Conservation (phyloP, 2,888 invertebrate species). For the Axea sp. region DNA sequence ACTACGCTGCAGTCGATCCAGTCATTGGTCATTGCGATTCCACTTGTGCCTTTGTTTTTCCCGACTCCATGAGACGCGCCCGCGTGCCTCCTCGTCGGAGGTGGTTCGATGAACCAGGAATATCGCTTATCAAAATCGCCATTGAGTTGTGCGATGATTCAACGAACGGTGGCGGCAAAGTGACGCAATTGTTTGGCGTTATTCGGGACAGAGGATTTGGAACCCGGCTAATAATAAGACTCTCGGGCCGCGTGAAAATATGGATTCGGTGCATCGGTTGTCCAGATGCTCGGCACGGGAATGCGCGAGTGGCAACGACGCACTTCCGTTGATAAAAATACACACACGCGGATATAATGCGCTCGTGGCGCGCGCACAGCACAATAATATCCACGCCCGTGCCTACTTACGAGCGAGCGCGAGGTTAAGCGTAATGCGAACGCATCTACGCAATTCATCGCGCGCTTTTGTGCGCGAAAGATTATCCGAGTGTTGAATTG, state of each 20-base stretch:
- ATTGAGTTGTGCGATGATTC: constrained; percentile 8
- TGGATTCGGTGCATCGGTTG: constrained; percentile 62
- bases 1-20: too few species aligned
- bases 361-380: constrained; percentile 71
- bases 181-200: constrained; percentile 17
- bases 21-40: too few species aligned
- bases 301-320: constrained; percentile 77
- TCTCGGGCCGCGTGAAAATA: constrained; percentile 28
- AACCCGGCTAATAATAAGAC: constrained; percentile 29
- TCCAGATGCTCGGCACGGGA: constrained; percentile 71
- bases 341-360: constrained; percentile 71
- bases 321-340: constrained; percentile 79
- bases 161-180: background rate
- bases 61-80: too few species aligned
- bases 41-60: too few species aligned
- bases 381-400: constrained; percentile 67
- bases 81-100: too few species aligned
- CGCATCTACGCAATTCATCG: constrained; percentile 63
- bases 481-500: constrained; percentile 48
- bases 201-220: constrained; percentile 12
- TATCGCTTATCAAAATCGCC: background rate
- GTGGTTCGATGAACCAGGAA: too few species aligned
- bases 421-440: constrained; percentile 69
- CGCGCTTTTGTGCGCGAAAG: constrained; percentile 46
- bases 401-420: constrained; percentile 36